Base-by-base conservation (phyloP, 2,888 invertebrate species). In the Drosophila pullipes region DNA sequence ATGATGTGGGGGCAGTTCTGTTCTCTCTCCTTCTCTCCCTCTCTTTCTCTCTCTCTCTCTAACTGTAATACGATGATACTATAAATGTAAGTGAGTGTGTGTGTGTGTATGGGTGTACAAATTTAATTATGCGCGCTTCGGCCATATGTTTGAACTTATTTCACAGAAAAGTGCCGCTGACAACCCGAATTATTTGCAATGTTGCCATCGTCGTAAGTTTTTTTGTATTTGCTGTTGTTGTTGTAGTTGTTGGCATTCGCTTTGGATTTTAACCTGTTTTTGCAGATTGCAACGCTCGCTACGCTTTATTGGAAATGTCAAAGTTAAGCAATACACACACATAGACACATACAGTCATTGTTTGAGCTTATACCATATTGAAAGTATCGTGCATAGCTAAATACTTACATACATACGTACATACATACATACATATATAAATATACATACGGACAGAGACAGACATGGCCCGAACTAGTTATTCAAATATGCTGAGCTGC, bases 91-190 rank as follows among this genome's bases (percentile, higher is more conserved):
- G 49, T 69, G 25, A 54, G 49, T 65, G 50, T 69, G 53, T 65
- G 54, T 33, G 55, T 63, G 31, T 67, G 2, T 25, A 76, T 47
- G 16, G 4, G 25, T 47, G 4, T 25, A 25, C 25, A 90, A 85
- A 89, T 81, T 85, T 74, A 85, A 90, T 85, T 90, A 85, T 85
- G 83, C 90, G 85, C 85, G 89, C 78, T 85, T 76, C 88, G 89
- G 73, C 85, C 91, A 85, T 85, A 90, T 85, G 85, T 76, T 90
- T 86, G 82, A 74, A 74, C 68, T 70, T 73, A 69, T 70, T 77
- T 68, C 72, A 77, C 81, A 81, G 82, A 77, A 77, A 77, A 71
- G 71, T 71, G 62, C 77, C 77, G 70, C 75, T 74, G 71, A 81
- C 67, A 74, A 71, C 30, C 60, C 71, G 35, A 58, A 76, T 76